Evolutionary conservation across 2,113 vertebrate genomes (phyloP), one percentile per base, ranked within the genome.

Genomic region (Epinephelus cyanopodus): DNA sequence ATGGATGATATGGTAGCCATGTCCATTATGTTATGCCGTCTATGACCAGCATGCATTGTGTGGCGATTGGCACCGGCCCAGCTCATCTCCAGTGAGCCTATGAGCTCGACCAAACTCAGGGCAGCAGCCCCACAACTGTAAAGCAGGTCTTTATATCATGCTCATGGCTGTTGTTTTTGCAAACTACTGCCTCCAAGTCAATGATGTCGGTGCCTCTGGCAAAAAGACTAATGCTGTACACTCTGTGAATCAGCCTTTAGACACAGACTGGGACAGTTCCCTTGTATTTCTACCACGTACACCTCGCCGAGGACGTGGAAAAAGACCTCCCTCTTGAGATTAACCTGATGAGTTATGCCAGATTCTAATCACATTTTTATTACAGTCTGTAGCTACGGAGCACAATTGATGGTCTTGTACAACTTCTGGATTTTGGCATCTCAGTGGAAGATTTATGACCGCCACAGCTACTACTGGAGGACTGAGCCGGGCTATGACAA

Each of bases 161-260:
- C 21, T 81, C 42, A 71, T 64, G 68, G 84, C 72, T 67, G 58
- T 58, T 74, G 68, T 70, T 69, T 74, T 76, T 70, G 42, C 47
- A 79, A 83, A 82, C 57, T 57, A 29, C 25, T 61, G 67, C 86
- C 56, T 87, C 72, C 47, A 80, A 82, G 61, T 65, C 77, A 81
- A 2, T 65, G 73, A 64, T 84, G 74, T 57, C 1, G 5, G 23
- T 50, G 83, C 71, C 68, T 74, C 39, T 78, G 63, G 87, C 79
- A 58, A 42, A 23, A 61, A 18, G 58, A 69, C 21, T 45, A 39
- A 68, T 75, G 52, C 45, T 42, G 53, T 54, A 23, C 50, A 62
- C 27, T 77, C 21, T 75, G 18, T 74, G 70, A 80, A 66, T 80
- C 70, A 74, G 48, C 50, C 62, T 82, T 65, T 61, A 56, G 70